Evolutionary conservation across 1,140 invertebrate species (phyloP), one percentile per base, ranked within the genome.

Genomic region (Plectrocnemia conspersa): DNA sequence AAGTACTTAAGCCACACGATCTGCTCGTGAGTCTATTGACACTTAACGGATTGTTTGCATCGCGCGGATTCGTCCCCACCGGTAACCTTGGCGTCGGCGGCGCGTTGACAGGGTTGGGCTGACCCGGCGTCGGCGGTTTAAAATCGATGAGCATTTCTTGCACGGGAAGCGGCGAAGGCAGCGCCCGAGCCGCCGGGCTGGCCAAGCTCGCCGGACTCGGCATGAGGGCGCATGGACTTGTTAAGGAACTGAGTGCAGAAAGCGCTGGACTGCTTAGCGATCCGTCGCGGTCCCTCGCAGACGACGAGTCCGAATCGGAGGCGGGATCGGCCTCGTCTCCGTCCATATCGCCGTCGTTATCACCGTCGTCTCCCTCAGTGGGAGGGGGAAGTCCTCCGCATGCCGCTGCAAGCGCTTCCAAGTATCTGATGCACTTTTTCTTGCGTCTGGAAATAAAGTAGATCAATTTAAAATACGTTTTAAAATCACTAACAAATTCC

Each of bases 351-450:
- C 88, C 85, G 52, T 83, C 86, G 58, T 82, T 81, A 64, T 89
- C 88, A 62, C 80, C 81, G 40, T 77, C 71, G 44, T 73, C 69
- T 41, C 69, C 69, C 45, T 75, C 76, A 63, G 69, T 69, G 67
- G 70, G 67, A 57, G 61, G 72, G n/a, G 64, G 58, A 60, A 76
- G 65, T 73, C 84, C 74, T 68, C 84, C 82, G 63, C 81, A 82
- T 77, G 67, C 82, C 73, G 68, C 86, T 77, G 64, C 85, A 78
- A 70, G 81, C 65, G 78, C 82, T 77, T 82, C 86, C 84, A 93
- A 87, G 76, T 95, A 96, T 58, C 93, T 86, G 71, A 96, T 91
- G 81, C 93, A 97, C 79, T 96, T 97, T 79, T 97, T 97, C 83
- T 98, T 97, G 80, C 93, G 89, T 80, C 93, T 97, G 80, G 23